A percentile compares a stretch with the other conserved stretches of the same genome.
phyloP scores from a whole-genome alignment of 1,140 invertebrate species.

The Bombus pascuorum region DNA sequence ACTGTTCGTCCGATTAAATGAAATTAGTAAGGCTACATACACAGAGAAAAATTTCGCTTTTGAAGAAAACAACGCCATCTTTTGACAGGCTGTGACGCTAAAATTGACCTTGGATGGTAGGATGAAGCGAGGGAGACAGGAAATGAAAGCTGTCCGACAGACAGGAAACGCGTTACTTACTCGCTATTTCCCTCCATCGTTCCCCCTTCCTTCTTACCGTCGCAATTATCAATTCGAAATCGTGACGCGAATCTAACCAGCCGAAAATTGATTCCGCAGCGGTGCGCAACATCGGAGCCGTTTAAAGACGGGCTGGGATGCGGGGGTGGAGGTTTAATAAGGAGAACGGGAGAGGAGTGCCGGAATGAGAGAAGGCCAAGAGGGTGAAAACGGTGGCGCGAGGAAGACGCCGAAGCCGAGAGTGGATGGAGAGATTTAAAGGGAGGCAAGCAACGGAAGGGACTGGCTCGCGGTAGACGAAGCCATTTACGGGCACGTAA shows the following conservation, averaged over 20 bases:
- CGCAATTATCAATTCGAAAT: conserved; percentile 46
- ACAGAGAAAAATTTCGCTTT: no score
- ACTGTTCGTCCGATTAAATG: background rate
- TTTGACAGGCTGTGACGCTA: no score
- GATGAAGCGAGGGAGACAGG: no score
- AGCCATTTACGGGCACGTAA: conserved; percentile 81
- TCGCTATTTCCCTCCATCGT: conserved; percentile 6
- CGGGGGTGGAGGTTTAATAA: conserved; percentile 22
- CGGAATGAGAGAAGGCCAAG: conserved; percentile 27
- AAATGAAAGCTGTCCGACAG: no score
- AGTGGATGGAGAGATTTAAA: conserved; percentile 18
- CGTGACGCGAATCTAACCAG: conserved; percentile 41
- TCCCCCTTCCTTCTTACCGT: conserved; percentile 34
- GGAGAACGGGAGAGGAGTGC: background rate
- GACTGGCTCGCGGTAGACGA: conserved; percentile 66
- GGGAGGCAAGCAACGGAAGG: conserved; percentile 44
- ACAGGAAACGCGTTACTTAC: no score
- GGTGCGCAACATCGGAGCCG: background rate
- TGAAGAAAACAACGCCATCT: no score
- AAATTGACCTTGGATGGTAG: no score
- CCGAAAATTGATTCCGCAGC: conserved; percentile 41
- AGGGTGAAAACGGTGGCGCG: background rate
- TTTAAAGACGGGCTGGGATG: background rate
- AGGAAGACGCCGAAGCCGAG: background rate
- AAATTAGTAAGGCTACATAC: background rate